Conservation (phyloP, 2,113 vertebrate species). For the Rhabdornis inornatus region DNA sequence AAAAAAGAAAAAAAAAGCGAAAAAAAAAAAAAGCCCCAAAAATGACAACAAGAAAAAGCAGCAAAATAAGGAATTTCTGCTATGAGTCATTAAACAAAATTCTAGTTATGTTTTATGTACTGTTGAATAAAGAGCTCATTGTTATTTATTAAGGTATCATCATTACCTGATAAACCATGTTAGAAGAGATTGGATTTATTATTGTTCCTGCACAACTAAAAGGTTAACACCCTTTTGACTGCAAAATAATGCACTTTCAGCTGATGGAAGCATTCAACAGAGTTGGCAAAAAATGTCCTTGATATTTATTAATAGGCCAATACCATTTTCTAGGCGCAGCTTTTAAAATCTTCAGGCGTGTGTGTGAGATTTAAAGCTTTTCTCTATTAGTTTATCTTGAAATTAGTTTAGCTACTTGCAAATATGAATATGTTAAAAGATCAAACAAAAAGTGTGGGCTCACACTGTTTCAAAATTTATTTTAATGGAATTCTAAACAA, state of each 20-base stretch:
- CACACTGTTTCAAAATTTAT: not conserved
- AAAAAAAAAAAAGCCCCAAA: too few species aligned
- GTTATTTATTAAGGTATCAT: conserved; percentile 55
- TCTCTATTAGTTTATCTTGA: not conserved
- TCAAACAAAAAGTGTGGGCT: not conserved
- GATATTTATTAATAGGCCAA: conserved; percentile 32
- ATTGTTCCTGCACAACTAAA: conserved; percentile 31
- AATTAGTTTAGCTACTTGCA: not conserved
- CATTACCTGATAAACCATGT: conserved; percentile 36
- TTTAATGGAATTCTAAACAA: not conserved
- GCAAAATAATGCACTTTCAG: conserved; percentile 21
- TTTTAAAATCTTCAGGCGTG: not conserved
- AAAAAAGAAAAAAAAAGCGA: not conserved
- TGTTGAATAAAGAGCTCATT: conserved; percentile 59
- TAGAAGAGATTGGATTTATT: conserved; percentile 61
- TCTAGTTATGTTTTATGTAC: conserved; percentile 71
- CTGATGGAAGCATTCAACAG: conserved; percentile 26
- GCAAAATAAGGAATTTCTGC: conserved; percentile 26
- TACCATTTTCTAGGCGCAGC: not conserved
- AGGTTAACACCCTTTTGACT: conserved; percentile 41
- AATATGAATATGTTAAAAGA: not conserved
- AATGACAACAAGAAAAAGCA: not conserved
- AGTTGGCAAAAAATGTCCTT: conserved; percentile 27
- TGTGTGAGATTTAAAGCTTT: not conserved
- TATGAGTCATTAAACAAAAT: conserved; percentile 70